A percentile compares a stretch with the other conserved stretches of the same genome.
Conservation (phyloP, 2,888 invertebrate genomes). For the Xiphydria camelus region DNA sequence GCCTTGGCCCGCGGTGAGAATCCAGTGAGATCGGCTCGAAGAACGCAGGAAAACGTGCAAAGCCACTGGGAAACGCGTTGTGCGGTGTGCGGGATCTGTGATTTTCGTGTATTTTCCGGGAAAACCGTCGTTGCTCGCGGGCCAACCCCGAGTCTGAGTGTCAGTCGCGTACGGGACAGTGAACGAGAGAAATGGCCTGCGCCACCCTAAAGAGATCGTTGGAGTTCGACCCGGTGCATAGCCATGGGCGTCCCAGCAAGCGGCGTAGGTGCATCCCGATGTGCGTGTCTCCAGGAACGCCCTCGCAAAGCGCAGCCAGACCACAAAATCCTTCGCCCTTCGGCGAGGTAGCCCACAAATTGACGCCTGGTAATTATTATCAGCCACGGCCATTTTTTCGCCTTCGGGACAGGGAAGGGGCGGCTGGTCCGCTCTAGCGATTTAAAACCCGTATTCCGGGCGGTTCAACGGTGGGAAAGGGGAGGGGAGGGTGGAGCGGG, state of each 20-base stretch:
- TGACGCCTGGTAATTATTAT: conserved; percentile 80
- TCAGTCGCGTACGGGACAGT: conserved; percentile 29
- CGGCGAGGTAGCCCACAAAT: conserved; percentile 80
- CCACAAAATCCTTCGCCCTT: conserved; percentile 73
- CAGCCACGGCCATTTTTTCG: conserved; percentile 44
- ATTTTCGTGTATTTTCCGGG: conserved; percentile 5
- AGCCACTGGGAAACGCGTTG: conserved; percentile 2
- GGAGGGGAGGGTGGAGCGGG: conserved; percentile 26
- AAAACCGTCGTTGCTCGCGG: neutral
- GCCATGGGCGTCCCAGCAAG: conserved; percentile 81
- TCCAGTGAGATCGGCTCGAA: conserved; percentile 26
- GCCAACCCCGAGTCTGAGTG: conserved; percentile 14
- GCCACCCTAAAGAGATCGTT: conserved; percentile 94
- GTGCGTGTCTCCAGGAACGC: conserved; percentile 66
- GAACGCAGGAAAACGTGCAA: neutral
- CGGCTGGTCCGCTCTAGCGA: conserved; percentile 28
- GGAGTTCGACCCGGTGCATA: conserved; percentile 91
- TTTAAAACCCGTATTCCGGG: conserved; percentile 48
- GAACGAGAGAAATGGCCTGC: conserved; percentile 84
- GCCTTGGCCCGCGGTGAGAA: conserved; percentile 25
- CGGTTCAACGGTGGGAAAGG: conserved; percentile 20
- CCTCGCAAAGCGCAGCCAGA: conserved; percentile 41
- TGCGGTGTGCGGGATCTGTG: neutral
- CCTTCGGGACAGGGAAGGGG: conserved; percentile 21
- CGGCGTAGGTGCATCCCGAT: conserved; percentile 90